phyloP scores from a whole-genome alignment of 2,797 vertebrate species.

The Tenualosa thibaudeaui region DNA sequence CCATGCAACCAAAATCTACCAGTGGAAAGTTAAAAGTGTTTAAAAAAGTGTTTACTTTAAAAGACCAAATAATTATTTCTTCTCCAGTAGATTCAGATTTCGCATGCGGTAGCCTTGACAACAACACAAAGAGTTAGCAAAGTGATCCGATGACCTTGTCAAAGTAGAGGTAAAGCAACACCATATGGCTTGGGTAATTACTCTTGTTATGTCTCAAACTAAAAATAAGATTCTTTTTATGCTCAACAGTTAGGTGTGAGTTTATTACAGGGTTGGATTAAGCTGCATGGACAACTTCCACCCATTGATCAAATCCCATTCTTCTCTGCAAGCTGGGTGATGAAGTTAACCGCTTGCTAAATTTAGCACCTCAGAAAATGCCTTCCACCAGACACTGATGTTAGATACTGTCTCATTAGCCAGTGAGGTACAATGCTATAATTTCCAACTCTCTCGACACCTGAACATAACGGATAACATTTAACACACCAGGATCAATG shows the following conservation, averaged over 20 bases:
- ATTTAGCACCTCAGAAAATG: background rate
- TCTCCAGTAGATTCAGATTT: conserved; percentile 44
- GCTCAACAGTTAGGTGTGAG: conserved; percentile 55
- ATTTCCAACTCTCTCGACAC: background rate
- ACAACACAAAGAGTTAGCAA: conserved; percentile 53
- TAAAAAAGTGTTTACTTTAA: conserved; percentile 20
- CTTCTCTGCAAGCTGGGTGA: conserved; percentile 5
- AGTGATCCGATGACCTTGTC: conserved; percentile 59
- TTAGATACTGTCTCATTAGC: conserved; percentile 2
- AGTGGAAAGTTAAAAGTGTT: background rate
- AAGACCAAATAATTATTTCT: conserved; percentile 37
- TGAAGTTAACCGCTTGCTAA: conserved; percentile 1
- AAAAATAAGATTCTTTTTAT: conserved; percentile 60
- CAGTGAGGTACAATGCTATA: conserved; percentile 5
- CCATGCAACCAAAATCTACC: background rate
- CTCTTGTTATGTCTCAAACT: conserved; percentile 55
- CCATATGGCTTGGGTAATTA: conserved; percentile 67
- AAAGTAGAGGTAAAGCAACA: conserved; percentile 60
- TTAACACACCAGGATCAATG: conserved; percentile 15
- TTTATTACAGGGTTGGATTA: conserved; percentile 6
- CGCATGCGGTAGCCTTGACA: conserved; percentile 67
- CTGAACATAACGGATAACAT: conserved; percentile 20
- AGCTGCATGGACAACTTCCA: conserved; percentile 13
- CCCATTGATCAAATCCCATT: conserved; percentile 22
- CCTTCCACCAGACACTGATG: conserved; percentile 3